A percentile compares a stretch with the other conserved stretches of the same genome.
phyloP scores from a whole-genome alignment of 2,113 vertebrate species.

The Ammodramus savannarum region DNA sequence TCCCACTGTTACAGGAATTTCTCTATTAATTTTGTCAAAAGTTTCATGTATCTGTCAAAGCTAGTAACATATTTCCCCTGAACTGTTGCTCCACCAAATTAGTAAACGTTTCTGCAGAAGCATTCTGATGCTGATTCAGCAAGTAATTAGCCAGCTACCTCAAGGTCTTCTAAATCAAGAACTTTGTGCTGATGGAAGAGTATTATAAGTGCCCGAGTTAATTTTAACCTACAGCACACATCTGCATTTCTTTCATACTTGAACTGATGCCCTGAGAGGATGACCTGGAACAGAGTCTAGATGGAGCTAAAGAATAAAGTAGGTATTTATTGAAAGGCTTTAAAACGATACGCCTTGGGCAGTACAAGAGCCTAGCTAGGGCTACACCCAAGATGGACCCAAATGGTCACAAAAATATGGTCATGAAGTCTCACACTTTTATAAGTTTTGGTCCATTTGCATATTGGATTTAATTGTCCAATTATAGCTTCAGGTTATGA shows the following conservation, averaged over 20 bases:
- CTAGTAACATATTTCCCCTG: not conserved
- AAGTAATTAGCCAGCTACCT: not conserved
- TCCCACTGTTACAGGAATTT: not conserved
- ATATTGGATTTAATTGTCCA: not conserved
- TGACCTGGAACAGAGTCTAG: not conserved
- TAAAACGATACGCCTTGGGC: not conserved
- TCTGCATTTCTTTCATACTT: not conserved
- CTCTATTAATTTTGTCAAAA: not conserved
- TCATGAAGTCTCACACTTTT: not conserved
- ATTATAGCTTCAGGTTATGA: not conserved
- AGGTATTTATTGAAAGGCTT: not conserved
- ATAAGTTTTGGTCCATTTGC: not conserved
- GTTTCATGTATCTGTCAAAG: not conserved
- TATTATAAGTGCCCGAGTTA: not conserved
- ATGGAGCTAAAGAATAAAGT: not conserved
- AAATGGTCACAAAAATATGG: not conserved
- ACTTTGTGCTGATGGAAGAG: not conserved
- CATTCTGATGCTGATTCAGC: not conserved
- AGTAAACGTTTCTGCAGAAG: not conserved
- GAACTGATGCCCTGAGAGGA: not conserved
- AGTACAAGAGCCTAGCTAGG: not conserved
- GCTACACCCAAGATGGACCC: not conserved
- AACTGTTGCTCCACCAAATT: not conserved
- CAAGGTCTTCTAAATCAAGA: slow-evolving; percentile 2
- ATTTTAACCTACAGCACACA: not conserved